Evolutionary conservation across 2,113 vertebrate species (phyloP).

Genomic region (Alosa alosa): DNA sequence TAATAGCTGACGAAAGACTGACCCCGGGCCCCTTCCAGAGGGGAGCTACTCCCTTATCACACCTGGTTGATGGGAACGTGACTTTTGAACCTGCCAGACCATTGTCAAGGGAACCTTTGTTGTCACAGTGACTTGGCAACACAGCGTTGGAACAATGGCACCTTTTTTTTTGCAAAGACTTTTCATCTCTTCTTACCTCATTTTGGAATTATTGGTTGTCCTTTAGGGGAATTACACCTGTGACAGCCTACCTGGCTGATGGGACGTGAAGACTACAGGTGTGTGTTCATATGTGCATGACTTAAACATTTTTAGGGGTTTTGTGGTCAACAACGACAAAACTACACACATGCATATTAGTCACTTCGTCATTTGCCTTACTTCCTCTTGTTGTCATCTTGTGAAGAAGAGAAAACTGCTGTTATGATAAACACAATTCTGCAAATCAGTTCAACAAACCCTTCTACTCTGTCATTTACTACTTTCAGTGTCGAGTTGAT

Average conservation of each 20-base stretch:
- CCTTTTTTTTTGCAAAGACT: conserved; percentile 27
- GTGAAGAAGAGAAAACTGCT: not conserved
- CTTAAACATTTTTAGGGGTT: not conserved
- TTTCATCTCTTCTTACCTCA: conserved; percentile 31
- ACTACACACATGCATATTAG: not conserved
- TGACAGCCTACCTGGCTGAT: not conserved
- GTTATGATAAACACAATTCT: not conserved
- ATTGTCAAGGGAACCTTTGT: conserved; percentile 57
- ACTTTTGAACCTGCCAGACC: conserved; percentile 47
- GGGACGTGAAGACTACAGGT: not conserved
- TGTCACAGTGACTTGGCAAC: conserved; percentile 32
- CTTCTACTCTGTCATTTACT: not conserved
- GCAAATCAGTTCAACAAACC: not conserved
- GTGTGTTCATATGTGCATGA: not conserved
- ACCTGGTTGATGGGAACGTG: conserved; percentile 48
- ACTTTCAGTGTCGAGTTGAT: not conserved
- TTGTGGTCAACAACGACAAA: not conserved
- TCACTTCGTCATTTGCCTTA: not conserved
- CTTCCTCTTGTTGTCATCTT: not conserved
- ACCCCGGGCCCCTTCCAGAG: not conserved
- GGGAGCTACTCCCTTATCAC: conserved; percentile 45
- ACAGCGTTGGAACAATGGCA: conserved; percentile 40
- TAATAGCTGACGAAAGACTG: conserved; percentile 9
- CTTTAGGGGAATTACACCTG: conserved; percentile 44
- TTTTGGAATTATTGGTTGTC: conserved; percentile 35